Evolutionary conservation across 2,113 vertebrate species (phyloP).

Genomic region (Stegostoma tigrinum): DNA sequence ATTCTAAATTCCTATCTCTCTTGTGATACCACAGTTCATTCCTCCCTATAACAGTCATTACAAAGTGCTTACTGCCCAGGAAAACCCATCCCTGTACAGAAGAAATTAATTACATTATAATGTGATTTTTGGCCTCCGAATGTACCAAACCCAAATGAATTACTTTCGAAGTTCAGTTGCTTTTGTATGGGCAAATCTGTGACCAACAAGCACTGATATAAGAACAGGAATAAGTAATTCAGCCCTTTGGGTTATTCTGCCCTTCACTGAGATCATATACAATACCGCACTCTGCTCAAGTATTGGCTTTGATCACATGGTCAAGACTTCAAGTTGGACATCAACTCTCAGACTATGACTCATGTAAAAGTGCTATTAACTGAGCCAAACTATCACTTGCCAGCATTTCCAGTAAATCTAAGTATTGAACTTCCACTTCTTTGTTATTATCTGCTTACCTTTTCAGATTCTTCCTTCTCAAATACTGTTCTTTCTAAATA

Average conservation of each 20-base stretch:
- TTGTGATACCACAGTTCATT: background rate
- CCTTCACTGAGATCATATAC: no score
- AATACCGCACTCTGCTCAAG: background rate
- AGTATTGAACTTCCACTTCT: background rate
- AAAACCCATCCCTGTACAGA: background rate
- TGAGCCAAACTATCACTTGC: background rate
- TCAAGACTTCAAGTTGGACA: background rate
- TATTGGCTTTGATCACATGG: background rate
- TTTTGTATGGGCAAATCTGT: background rate
- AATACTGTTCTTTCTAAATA: background rate
- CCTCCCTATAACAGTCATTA: background rate
- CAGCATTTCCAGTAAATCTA: background rate
- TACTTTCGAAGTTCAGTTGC: background rate
- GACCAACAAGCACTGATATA: background rate
- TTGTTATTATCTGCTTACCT: background rate
- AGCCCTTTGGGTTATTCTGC: no score
- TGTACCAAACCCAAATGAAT: background rate
- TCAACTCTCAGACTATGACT: background rate
- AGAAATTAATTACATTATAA: background rate
- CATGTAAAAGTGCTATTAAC: background rate
- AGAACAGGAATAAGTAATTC: no score
- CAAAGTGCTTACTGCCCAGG: background rate
- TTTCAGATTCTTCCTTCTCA: background rate
- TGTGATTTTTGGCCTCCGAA: background rate
- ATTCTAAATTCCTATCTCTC: background rate